These are phyloP conservation scores for Manis pentadactyla DNA, from an alignment of 2,797 vertebrate species.

Conservation along the genomic window DNA sequence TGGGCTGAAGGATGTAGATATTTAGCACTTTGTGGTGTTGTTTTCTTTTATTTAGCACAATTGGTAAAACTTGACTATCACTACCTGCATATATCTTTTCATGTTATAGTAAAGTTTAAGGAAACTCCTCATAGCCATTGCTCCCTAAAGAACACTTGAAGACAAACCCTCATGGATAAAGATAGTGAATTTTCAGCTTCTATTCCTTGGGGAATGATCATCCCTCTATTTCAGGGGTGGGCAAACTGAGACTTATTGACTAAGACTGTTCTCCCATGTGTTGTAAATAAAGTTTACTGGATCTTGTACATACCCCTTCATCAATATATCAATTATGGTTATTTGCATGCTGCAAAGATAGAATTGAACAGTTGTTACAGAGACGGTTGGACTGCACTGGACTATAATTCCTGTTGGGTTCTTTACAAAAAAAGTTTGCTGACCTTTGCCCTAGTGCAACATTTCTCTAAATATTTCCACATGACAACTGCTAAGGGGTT, in stretches of 20 bases:
- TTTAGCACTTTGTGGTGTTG: background rate
- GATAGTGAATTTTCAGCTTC: background rate
- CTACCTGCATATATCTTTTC: background rate
- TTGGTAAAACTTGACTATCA: background rate
- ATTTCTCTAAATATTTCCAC: conserved; percentile 63
- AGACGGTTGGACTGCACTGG: conserved; percentile 8
- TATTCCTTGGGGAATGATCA: background rate
- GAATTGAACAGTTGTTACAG: background rate
- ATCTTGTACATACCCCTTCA: background rate
- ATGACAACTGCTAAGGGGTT: conserved; percentile 31
- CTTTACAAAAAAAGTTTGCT: conserved; percentile 38
- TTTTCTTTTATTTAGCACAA: background rate
- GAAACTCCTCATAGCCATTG: background rate
- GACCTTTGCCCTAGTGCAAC: background rate
- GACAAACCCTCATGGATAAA: background rate
- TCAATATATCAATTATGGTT: background rate
- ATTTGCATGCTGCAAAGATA: background rate
- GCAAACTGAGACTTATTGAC: background rate
- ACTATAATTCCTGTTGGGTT: conserved; percentile 4
- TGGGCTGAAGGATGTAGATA: background rate
- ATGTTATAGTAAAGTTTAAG: background rate
- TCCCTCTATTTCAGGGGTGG: background rate
- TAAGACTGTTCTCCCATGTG: background rate
- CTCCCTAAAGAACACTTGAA: background rate
- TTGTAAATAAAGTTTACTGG: background rate